Evolutionary conservation across 2,113 vertebrate species (phyloP).

Genomic region (Amblyornis subalaris): DNA sequence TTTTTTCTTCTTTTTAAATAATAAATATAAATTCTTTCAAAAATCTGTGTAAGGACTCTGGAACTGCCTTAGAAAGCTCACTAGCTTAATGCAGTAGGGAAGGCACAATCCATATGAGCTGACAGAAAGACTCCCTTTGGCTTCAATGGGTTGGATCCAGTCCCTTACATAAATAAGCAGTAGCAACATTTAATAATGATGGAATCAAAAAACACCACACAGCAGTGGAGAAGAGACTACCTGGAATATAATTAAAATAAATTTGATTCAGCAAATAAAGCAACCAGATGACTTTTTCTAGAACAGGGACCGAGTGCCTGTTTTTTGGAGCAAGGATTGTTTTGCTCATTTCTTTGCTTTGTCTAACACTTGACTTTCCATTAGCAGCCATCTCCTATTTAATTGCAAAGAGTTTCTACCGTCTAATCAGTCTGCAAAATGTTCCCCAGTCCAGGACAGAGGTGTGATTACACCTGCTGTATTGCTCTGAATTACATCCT

Average conservation of each 20-base stretch:
- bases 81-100: not conserved
- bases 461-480: not conserved
- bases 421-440: not conserved
- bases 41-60: not conserved
- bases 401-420: not conserved
- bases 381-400: not conserved
- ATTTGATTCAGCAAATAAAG: not conserved
- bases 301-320: not conserved
- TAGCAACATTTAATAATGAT: not conserved
- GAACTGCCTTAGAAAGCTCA: not conserved
- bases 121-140: not conserved
- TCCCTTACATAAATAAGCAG: not conserved
- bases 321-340: not conserved
- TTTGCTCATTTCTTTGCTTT: not conserved
- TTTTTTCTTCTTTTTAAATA: not conserved
- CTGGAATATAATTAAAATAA: not conserved
- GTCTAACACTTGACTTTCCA: not conserved
- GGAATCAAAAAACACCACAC: not conserved
- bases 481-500: not conserved
- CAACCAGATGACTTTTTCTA: not conserved
- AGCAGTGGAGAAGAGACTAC: not conserved
- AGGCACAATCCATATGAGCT: rapidly evolving
- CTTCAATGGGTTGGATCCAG: not conserved
- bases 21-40: not conserved
- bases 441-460: not conserved